Percentiles rank a stretch among this genome's conserved stretches.
Evolutionary conservation across 2,888 invertebrate genomes (phyloP).

Genomic region (Eilema depressum): DNA sequence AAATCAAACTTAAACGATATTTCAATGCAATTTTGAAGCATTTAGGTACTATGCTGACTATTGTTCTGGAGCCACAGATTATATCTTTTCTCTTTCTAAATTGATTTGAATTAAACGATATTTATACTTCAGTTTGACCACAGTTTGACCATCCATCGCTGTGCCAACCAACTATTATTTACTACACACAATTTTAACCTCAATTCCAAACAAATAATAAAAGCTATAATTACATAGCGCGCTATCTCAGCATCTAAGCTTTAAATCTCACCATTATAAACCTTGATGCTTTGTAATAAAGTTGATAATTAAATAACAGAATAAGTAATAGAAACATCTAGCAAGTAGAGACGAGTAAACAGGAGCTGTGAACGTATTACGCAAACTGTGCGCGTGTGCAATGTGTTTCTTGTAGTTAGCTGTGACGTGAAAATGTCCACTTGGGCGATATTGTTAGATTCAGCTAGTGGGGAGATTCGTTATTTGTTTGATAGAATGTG

Average conservation of each 20-base stretch:
- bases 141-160: too few species aligned
- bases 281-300: slow-evolving; percentile 3
- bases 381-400: slow-evolving; percentile 43
- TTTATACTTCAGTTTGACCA: too few species aligned
- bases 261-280: not conserved
- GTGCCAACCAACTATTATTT: too few species aligned
- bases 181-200: too few species aligned
- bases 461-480: not conserved
- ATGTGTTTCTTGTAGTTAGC: slow-evolving; percentile 30
- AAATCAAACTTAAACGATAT: too few species aligned
- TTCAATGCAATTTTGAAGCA: too few species aligned
- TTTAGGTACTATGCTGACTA: too few species aligned
- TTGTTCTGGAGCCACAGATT: too few species aligned
- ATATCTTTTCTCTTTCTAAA: too few species aligned
- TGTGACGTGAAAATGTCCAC: slow-evolving; percentile 32
- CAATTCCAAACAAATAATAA: not conserved
- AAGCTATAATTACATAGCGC: not conserved
- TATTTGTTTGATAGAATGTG: not conserved
- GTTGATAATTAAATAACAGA: not conserved
- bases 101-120: too few species aligned
- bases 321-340: slow-evolving; percentile 25
- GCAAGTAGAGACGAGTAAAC: slow-evolving; percentile 31
- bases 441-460: slow-evolving; percentile 42
- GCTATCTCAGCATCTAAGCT: too few species aligned
- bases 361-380: slow-evolving; percentile 45